Evolutionary conservation across 2,888 invertebrate genomes (phyloP), one percentile per base, ranked within the genome.

Genomic region (Athalia circularis): DNA sequence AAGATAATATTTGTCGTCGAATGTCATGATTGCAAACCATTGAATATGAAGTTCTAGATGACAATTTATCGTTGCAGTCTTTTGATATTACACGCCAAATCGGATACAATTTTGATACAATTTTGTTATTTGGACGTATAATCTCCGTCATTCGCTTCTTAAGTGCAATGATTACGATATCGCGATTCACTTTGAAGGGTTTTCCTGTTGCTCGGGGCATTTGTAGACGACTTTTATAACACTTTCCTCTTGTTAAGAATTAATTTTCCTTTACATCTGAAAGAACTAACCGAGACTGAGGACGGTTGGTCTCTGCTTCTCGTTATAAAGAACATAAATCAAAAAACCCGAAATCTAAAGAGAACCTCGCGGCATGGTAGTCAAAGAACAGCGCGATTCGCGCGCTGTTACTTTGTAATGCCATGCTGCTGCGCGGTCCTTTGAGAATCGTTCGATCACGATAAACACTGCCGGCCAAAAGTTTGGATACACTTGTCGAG

Each of bases 21-120:
- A 59, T 59, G 5, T 11, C n/a, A 59, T 59, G 5, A n/a, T 59
- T 11, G 59, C 59, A 59, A 11, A 59, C 11, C 59, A 3, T 59
- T 59, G 59, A 59, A 59, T 59, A 59, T 13, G 4, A 59, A 13
- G n/a, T 59, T n/a, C 59, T 7, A 59, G 59, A 11, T 59, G 59
- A 59, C 59, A 59, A 59, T n/a, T 59, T 13, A 59, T 59, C 59
- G n/a, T 59, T 59, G 5, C 11, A 59, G 59, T 59, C 59, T n/a
- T 59, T 59, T 11, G 59, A 11, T 11, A 59, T 59, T n/a, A 11
- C 11, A 59, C 59, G 59, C 62, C 62, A 62, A 15, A 13, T 29
- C 9, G 29, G 29, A 62, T 62, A 6, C 9, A 62, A 62, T 13
- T 62, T 62, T 3, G 62, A 62, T 7, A 62, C 13, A 29, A 62